Percentiles rank a stretch among this genome's conserved stretches.
phyloP scores from a whole-genome alignment of 2,113 vertebrate genomes.

The Noturus placidus region DNA sequence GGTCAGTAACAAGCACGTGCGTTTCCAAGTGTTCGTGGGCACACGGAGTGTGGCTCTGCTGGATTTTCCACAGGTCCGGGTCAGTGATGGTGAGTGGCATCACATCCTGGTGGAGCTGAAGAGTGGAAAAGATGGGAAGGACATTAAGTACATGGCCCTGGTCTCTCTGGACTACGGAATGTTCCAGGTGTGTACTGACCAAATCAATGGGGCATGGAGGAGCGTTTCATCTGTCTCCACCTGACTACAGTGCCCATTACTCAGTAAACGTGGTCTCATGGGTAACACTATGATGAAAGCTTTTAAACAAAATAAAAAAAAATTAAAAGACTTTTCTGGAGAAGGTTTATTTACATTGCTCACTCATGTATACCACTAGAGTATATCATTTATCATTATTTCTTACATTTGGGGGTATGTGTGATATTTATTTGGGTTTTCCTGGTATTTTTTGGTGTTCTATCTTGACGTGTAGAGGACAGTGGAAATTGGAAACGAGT shows the following conservation, averaged over 20 bases:
- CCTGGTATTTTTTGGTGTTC: not conserved
- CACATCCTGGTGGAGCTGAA: constrained; percentile 82
- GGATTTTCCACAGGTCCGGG: constrained; percentile 70
- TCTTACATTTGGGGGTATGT: not conserved
- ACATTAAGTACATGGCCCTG: constrained; percentile 82
- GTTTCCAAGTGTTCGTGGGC: constrained; percentile 80
- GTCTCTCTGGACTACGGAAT: constrained; percentile 84
- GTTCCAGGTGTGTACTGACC: constrained; percentile 64
- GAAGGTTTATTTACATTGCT: not conserved
- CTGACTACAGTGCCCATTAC: not conserved
- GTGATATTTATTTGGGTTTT: not conserved
- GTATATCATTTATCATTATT: not conserved
- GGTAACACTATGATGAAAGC: not conserved
- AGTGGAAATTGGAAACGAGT: constrained; percentile 83
- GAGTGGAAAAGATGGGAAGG: constrained; percentile 85
- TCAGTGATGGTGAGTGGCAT: constrained; percentile 84
- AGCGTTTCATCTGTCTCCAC: not conserved
- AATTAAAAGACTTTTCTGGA: not conserved
- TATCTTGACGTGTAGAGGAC: constrained; percentile 64
- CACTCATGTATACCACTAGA: not conserved
- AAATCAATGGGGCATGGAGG: not conserved
- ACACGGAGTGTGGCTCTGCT: constrained; percentile 69
- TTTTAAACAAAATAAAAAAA: not conserved
- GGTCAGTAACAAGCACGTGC: constrained; percentile 73
- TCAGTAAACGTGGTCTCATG: not conserved